Conservation (phyloP, 2,113 vertebrate species). For the Hydrolagus affinis region DNA sequence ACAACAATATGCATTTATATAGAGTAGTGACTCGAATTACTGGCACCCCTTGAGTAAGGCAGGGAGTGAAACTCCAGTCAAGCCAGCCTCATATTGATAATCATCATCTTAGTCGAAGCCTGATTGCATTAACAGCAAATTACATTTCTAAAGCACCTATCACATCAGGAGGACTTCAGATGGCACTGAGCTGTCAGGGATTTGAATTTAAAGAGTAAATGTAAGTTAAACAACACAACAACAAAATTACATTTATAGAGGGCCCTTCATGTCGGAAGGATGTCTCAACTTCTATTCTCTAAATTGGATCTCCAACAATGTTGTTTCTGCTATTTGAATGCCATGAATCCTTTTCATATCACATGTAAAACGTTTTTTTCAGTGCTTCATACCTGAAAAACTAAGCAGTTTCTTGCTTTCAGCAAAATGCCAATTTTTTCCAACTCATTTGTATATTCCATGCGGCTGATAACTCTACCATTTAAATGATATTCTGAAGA, state of each 20-base stretch:
- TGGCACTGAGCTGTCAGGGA: too few species aligned
- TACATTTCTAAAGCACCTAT: too few species aligned
- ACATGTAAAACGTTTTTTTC: background rate
- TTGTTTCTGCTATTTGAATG: too few species aligned
- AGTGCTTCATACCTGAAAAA: conserved; percentile 74
- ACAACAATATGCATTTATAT: background rate
- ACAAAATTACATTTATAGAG: too few species aligned
- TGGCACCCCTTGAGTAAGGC: background rate
- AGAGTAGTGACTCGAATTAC: too few species aligned
- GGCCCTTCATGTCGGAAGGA: too few species aligned
- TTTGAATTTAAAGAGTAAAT: too few species aligned
- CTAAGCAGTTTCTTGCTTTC: conserved; percentile 78
- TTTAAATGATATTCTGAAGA: conserved; percentile 69
- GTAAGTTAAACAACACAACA: too few species aligned
- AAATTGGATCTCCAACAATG: too few species aligned
- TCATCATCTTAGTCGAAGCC: background rate
- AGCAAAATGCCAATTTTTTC: conserved; percentile 74
- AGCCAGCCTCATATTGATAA: background rate
- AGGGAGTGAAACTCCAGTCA: background rate
- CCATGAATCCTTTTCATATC: background rate
- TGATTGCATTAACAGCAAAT: background rate
- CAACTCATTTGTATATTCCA: conserved; percentile 62
- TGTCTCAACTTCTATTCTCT: too few species aligned
- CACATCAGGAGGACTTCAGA: too few species aligned
- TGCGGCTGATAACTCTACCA: conserved; percentile 52